A percentile compares a stretch with the other conserved stretches of the same genome.
Conservation (phyloP, 2,888 invertebrate genomes). For the Sialis lutaria region DNA sequence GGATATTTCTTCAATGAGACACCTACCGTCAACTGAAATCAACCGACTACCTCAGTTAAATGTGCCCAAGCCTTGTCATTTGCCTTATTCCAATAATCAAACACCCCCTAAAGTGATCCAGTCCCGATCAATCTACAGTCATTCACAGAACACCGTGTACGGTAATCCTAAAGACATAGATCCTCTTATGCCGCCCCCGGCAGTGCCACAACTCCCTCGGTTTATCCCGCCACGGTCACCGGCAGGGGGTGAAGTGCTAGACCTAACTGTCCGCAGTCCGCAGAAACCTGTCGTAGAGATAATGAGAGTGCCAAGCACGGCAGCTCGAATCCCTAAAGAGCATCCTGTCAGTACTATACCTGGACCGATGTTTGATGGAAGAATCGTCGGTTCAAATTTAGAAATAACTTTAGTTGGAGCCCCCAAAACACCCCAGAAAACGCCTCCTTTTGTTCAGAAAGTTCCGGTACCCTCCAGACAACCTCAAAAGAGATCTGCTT, state of each 20-base stretch:
- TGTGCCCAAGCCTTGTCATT: slow-evolving; percentile 2
- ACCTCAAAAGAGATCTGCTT: slow-evolving; percentile 32
- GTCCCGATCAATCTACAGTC: slow-evolving; percentile 44
- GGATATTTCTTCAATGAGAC: slow-evolving; percentile 12
- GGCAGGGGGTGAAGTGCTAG: slow-evolving; percentile 38
- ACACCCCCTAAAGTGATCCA: slow-evolving; percentile 40
- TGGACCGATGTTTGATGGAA: slow-evolving; percentile 24
- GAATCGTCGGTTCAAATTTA: slow-evolving; percentile 42
- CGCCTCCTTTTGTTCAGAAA: slow-evolving; percentile 7
- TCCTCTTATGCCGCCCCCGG: slow-evolving; percentile 33
- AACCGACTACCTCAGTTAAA: neutral
- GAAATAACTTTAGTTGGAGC: slow-evolving; percentile 52
- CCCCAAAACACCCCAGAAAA: slow-evolving; percentile 18
- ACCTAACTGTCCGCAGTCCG: slow-evolving; percentile 37
- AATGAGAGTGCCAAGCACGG: slow-evolving; percentile 32
- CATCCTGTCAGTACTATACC: slow-evolving; percentile 13
- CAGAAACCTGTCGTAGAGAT: slow-evolving; percentile 37
- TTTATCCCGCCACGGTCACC: slow-evolving; percentile 9
- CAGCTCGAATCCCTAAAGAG: slow-evolving; percentile 6
- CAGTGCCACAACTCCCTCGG: slow-evolving; percentile 15
- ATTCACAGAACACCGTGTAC: slow-evolving; percentile 45
- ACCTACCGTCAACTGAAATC: slow-evolving; percentile 17
- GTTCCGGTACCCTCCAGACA: slow-evolving; percentile 13
- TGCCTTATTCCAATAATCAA: slow-evolving; percentile 13
- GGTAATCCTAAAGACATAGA: slow-evolving; percentile 52